These are phyloP conservation scores for Glaucopsyche alexis DNA, from an alignment of 2,888 invertebrate species.

Conservation along the genomic window DNA sequence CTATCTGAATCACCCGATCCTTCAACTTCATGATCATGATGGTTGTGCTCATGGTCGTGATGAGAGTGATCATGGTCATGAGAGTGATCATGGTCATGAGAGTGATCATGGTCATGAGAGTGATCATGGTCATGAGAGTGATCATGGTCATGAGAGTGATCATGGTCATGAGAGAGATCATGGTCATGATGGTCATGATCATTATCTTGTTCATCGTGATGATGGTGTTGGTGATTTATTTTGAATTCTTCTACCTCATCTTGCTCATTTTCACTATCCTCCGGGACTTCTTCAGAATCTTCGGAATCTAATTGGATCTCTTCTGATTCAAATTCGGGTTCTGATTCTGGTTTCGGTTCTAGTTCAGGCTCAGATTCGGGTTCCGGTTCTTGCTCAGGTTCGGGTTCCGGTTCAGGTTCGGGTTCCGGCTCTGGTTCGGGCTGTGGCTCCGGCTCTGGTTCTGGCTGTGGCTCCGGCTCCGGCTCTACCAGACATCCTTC, in stretches of 20 bases:
- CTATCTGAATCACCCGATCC: conserved; percentile 37
- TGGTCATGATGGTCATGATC: conserved; percentile 29
- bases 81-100: conserved; percentile 33
- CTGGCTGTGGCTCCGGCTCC: conserved; percentile 54
- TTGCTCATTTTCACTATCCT: conserved; percentile 42
- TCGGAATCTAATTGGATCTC: conserved; percentile 60
- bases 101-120: background rate
- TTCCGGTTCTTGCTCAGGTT: conserved; percentile 40
- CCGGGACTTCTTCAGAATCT: conserved; percentile 55
- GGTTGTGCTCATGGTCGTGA: conserved; percentile 15
- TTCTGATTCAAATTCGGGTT: conserved; percentile 65
- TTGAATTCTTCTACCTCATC: conserved; percentile 33
- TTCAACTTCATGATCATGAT: conserved; percentile 39
- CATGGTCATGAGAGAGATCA: background rate
- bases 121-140: background rate
- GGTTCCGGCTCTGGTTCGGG: conserved; percentile 53
- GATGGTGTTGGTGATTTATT: conserved; percentile 32
- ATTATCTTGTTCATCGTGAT: conserved; percentile 33
- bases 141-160: conserved; percentile 34
- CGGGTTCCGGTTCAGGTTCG: conserved; percentile 61
- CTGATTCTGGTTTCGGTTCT: conserved; percentile 54
- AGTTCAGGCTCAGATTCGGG: conserved; percentile 46
- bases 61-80: conserved; percentile 4
- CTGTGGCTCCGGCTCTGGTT: conserved; percentile 46
- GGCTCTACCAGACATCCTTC: conserved; percentile 46